Conservation (phyloP, 2,888 invertebrate species). For the Drosophila neonasuta region DNA sequence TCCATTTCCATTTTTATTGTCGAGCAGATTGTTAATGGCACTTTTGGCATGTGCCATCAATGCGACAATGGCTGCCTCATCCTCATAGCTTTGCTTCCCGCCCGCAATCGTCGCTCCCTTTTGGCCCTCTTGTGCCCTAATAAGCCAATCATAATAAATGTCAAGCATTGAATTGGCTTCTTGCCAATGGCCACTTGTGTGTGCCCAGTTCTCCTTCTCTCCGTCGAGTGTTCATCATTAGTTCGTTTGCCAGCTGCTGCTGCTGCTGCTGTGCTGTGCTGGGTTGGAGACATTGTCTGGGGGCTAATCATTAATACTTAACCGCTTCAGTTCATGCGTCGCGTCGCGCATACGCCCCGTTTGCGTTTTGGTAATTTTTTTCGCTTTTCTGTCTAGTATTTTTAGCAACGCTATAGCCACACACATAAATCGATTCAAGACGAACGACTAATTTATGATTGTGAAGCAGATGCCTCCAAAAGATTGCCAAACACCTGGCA, state of each 20-base stretch:
- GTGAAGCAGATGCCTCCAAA: constrained; percentile 1
- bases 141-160: constrained; percentile 77
- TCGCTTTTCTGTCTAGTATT: constrained; percentile 17
- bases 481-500: constrained; percentile 61
- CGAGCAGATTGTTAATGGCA: constrained; percentile 45
- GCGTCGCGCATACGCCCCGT: constrained; percentile 62
- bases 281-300: constrained; percentile 36
- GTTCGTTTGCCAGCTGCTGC: constrained; percentile 29
- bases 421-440: constrained; percentile 44
- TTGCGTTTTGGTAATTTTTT: constrained; percentile 18
- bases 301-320: constrained; percentile 67
- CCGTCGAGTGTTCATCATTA: constrained; percentile 58
- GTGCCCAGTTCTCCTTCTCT: constrained; percentile 11
- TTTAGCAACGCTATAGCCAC: constrained; percentile 17
- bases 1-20: constrained; percentile 12
- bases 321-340: constrained; percentile 45
- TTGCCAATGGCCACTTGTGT: constrained; percentile 64
- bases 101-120: background rate
- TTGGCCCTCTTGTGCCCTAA: constrained; percentile 54
- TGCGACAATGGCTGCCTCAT: constrained; percentile 20
- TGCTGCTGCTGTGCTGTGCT: constrained; percentile 1
- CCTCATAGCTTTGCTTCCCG: background rate
- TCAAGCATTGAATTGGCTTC: constrained; percentile 71
- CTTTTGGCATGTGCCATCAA: constrained; percentile 40
- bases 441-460: constrained; percentile 51